phyloP scores from a whole-genome alignment of 2,888 invertebrate species.

The Aromia moschata region DNA sequence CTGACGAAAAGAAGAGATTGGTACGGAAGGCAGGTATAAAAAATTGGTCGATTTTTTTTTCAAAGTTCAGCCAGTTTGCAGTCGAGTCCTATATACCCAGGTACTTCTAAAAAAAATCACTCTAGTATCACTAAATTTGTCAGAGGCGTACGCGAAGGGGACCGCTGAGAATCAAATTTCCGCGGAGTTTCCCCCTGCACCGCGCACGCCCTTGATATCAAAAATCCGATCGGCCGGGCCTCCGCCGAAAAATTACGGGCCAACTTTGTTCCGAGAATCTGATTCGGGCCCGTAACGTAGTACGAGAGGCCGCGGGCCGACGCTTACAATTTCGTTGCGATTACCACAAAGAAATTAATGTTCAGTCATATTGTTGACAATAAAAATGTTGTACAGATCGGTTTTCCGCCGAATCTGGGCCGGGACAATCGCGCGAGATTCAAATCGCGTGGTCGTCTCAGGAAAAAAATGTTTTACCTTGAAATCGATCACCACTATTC shows the following conservation, averaged over 20 bases:
- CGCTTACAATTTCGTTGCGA: constrained; percentile 42
- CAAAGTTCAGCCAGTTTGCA: constrained; percentile 22
- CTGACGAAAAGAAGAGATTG: constrained; percentile 20
- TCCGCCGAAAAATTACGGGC: constrained; percentile 13
- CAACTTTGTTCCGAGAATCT: background rate
- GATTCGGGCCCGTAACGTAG: constrained; percentile 10
- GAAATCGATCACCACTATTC: too few relatives aligned
- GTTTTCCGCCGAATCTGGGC: constrained; percentile 4
- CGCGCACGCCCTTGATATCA: constrained; percentile 18
- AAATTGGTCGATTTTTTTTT: constrained; percentile 14
- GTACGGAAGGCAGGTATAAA: constrained; percentile 20
- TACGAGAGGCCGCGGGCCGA: constrained; percentile 23
- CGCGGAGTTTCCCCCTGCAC: background rate
- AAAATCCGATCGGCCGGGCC: constrained; percentile 22
- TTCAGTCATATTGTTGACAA: constrained; percentile 31
- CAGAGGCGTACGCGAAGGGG: constrained; percentile 16
- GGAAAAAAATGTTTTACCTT: too few relatives aligned
- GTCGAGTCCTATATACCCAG: constrained; percentile 42
- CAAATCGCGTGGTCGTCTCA: too few relatives aligned
- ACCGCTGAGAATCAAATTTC: background rate
- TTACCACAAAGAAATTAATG: constrained; percentile 31
- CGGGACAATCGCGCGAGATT: constrained; percentile 1
- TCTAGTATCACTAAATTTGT: constrained; percentile 42
- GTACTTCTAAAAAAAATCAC: constrained; percentile 48
- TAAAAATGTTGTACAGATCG: constrained; percentile 3